Evolutionary conservation across 2,888 invertebrate genomes (phyloP).

Genomic region (Carterocephalus palaemon): DNA sequence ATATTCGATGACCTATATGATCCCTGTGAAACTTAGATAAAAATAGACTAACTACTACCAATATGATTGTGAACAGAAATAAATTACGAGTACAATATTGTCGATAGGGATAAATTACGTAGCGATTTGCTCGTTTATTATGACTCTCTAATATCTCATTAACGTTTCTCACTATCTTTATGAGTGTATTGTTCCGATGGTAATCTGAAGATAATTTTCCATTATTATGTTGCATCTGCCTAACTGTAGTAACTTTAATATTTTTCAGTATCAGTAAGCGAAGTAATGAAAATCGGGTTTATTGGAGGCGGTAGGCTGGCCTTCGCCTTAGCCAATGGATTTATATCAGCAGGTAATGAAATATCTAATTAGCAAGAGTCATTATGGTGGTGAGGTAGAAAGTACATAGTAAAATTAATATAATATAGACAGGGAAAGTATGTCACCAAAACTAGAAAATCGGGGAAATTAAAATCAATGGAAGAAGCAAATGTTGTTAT

Average conservation of each 20-base stretch:
- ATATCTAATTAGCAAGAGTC: too few species aligned
- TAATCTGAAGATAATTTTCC: constrained; percentile 13
- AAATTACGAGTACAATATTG: too few species aligned
- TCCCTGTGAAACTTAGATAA: not conserved
- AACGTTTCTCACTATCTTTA: constrained; percentile 5
- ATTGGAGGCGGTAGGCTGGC: constrained; percentile 96
- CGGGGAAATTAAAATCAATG: too few species aligned
- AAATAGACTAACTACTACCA: too few species aligned
- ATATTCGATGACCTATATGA: not conserved
- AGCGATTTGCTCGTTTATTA: too few species aligned
- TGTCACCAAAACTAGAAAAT: too few species aligned
- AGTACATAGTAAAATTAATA: too few species aligned
- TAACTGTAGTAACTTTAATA: not conserved
- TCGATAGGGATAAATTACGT: too few species aligned
- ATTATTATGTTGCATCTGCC: not conserved
- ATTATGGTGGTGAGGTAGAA: too few species aligned
- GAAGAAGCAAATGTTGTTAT: too few species aligned
- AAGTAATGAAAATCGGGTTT: constrained; percentile 89
- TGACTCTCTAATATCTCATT: not conserved
- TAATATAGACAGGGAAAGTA: too few species aligned
- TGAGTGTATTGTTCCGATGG: not conserved
- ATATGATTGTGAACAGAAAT: too few species aligned
- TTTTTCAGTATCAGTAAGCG: constrained; percentile 56
- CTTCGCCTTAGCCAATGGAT: constrained; percentile 93
- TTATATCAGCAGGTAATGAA: constrained; percentile 88